phyloP scores from a whole-genome alignment of 2,113 vertebrate genomes.

The Deroptyus accipitrinus region DNA sequence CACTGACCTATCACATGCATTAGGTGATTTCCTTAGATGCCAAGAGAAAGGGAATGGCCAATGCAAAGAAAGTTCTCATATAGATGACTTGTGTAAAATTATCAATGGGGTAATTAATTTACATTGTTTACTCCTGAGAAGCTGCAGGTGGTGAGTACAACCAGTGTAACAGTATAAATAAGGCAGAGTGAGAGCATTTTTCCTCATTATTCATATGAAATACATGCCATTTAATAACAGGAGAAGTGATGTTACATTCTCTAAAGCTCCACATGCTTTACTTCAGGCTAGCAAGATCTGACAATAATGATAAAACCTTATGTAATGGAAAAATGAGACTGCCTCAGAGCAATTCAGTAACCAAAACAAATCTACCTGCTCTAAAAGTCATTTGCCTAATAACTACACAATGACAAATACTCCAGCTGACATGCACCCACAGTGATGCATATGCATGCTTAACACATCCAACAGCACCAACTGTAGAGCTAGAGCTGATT shows the following conservation, averaged over 20 bases:
- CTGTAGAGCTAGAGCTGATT: fast-evolving
- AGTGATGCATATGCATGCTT: fast-evolving
- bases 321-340: not conserved
- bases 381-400: not conserved
- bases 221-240: not conserved
- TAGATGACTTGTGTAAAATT: not conserved
- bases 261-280: not conserved
- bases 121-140: not conserved
- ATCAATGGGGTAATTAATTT: not conserved
- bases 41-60: not conserved
- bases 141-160: not conserved
- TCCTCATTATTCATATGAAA: not conserved
- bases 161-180: not conserved
- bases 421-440: not conserved
- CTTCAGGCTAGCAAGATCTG: not conserved
- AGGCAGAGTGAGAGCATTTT: fast-evolving
- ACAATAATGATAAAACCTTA: not conserved
- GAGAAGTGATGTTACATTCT: not conserved
- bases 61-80: not conserved
- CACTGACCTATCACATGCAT: not conserved
- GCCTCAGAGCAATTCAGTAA: not conserved
- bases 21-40: not conserved
- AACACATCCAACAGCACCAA: fast-evolving
- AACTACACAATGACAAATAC: fast-evolving
- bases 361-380: not conserved